Percentiles rank a stretch among this genome's conserved stretches.
phyloP scores from a whole-genome alignment of 2,113 vertebrate genomes.

The Hemiprocne comata region DNA sequence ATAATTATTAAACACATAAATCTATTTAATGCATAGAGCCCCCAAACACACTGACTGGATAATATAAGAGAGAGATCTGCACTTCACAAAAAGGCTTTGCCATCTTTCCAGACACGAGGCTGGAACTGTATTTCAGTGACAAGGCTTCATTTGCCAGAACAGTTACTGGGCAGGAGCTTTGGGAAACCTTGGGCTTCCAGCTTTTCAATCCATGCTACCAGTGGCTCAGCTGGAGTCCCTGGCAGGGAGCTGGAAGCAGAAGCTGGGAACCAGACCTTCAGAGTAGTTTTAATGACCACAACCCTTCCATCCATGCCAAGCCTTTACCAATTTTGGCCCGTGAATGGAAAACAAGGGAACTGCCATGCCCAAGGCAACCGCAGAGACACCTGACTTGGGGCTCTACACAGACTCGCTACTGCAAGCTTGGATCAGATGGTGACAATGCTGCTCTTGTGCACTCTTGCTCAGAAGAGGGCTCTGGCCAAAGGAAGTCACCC shows the following conservation, averaged over 20 bases:
- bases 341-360: neutral
- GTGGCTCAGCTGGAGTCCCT: neutral
- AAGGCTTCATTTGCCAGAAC: neutral
- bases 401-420: neutral
- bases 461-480: neutral
- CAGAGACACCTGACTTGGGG: neutral
- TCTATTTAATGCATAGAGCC: conserved; percentile 29
- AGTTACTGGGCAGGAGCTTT: neutral
- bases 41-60: neutral
- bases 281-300: neutral
- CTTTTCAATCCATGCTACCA: neutral
- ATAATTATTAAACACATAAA: conserved; percentile 69
- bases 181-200: neutral
- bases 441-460: fast-evolving
- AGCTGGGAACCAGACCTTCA: neutral
- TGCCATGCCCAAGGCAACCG: neutral
- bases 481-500: neutral
- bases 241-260: neutral
- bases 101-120: neutral
- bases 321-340: neutral
- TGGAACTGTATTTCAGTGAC: neutral
- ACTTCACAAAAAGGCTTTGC: neutral
- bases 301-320: neutral
- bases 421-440: neutral
- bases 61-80: neutral